A percentile compares a stretch with the other conserved stretches of the same genome.
These are phyloP conservation scores for Larimichthys crocea DNA, from an alignment of 2,113 vertebrate genomes.

Conservation along the genomic window DNA sequence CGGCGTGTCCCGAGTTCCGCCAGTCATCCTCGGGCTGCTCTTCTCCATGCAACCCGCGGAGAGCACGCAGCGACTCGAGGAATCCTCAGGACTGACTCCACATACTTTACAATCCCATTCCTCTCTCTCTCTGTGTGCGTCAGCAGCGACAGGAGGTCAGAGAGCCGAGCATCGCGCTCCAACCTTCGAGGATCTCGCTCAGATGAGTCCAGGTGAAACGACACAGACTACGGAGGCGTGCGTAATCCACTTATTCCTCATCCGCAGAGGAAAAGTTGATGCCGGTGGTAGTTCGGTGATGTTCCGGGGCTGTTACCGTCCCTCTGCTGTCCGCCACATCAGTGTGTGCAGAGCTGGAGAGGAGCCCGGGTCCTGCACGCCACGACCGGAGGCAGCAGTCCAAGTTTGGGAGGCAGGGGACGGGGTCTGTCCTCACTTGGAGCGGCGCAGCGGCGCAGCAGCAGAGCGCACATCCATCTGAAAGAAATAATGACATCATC, in stretches of 20 bases:
- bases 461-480: slow-evolving; percentile 41
- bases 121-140: background rate
- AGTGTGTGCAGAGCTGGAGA: slow-evolving; percentile 10
- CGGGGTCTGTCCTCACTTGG: slow-evolving; percentile 13
- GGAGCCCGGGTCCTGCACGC: background rate
- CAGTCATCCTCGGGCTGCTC: slow-evolving; percentile 82
- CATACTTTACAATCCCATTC: slow-evolving; percentile 46
- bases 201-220: background rate
- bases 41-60: slow-evolving; percentile 65
- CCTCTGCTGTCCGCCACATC: background rate
- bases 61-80: slow-evolving; percentile 34
- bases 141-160: background rate
- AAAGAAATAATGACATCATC: slow-evolving; percentile 75
- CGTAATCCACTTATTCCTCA: slow-evolving; percentile 11
- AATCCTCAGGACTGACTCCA: slow-evolving; percentile 53
- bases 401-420: slow-evolving; percentile 54
- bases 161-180: slow-evolving; percentile 1
- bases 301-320: slow-evolving; percentile 9
- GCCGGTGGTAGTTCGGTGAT: slow-evolving; percentile 11
- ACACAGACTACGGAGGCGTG: background rate
- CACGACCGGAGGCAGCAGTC: slow-evolving; percentile 34
- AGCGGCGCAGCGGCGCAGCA: slow-evolving; percentile 32
- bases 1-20: slow-evolving; percentile 79
- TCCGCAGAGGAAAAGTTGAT: slow-evolving; percentile 56
- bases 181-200: background rate